A percentile compares a stretch with the other conserved stretches of the same genome.
Conservation (phyloP, 2,797 vertebrate genomes). For the Argya squamiceps region DNA sequence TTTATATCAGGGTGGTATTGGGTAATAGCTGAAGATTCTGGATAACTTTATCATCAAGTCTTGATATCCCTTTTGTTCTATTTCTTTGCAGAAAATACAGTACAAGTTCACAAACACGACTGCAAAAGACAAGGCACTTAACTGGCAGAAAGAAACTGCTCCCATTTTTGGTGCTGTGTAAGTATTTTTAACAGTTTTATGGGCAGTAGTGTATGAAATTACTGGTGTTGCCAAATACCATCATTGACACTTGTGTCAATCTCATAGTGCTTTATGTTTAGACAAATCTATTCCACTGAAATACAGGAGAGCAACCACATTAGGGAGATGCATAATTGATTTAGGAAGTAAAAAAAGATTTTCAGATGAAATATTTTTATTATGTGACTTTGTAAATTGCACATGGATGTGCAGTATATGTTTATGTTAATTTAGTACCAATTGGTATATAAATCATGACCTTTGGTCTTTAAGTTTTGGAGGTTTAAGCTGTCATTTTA, state of each 20-base stretch:
- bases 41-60: background rate
- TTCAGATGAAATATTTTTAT: background rate
- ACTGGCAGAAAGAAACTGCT: slow-evolving; percentile 64
- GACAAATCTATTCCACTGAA: background rate
- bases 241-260: background rate
- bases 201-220: background rate
- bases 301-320: background rate
- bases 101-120: slow-evolving; percentile 41
- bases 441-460: background rate
- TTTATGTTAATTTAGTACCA: background rate
- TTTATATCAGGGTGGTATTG: background rate
- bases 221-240: background rate
- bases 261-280: background rate
- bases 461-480: background rate
- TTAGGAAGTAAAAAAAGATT: background rate
- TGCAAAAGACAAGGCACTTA: slow-evolving; percentile 34
- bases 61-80: background rate
- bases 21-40: background rate
- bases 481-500: background rate
- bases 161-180: slow-evolving; percentile 72
- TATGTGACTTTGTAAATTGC: background rate
- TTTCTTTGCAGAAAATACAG: slow-evolving; percentile 60
- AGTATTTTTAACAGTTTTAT: slow-evolving; percentile 57
- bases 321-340: background rate
- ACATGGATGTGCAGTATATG: background rate